Conservation (phyloP, 2,888 invertebrate species). For the Barypeithes pellucidus region DNA sequence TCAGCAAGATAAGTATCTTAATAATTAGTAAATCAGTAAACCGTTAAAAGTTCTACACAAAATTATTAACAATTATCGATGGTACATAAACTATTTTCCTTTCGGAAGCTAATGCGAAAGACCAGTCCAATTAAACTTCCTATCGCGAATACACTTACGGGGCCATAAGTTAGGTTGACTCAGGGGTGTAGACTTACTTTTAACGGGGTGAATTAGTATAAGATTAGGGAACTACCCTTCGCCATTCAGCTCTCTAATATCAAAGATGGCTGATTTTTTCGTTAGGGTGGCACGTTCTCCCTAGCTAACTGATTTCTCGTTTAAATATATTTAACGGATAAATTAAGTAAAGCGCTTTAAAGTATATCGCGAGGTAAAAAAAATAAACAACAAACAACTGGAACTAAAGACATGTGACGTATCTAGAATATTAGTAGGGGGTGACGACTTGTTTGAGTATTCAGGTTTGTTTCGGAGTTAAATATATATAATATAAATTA, state of each 20-base stretch:
- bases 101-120: background rate
- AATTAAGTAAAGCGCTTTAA: constrained; percentile 23
- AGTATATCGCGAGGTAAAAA: constrained; percentile 4
- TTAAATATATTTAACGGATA: constrained; percentile 51
- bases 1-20: too few species aligned
- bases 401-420: too few species aligned
- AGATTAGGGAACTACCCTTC: constrained; percentile 65
- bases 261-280: constrained; percentile 66
- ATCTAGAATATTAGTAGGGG: too few species aligned
- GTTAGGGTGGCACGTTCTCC: constrained; percentile 32
- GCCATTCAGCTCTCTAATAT: constrained; percentile 62
- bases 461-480: too few species aligned
- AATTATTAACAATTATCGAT: background rate
- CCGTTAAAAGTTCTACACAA: background rate
- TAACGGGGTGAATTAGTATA: constrained; percentile 66
- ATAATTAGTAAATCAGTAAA: background rate
- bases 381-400: background rate
- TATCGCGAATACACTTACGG: constrained; percentile 35
- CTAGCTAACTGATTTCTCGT: constrained; percentile 36
- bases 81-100: background rate
- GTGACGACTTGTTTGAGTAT: too few species aligned
- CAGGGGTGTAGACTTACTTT: constrained; percentile 65
- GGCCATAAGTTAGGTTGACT: constrained; percentile 44
- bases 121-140: constrained; percentile 33
- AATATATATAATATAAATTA: too few species aligned